These are phyloP conservation scores for Spinus pinus DNA, from an alignment of 2,797 vertebrate species.

Conservation along the genomic window DNA sequence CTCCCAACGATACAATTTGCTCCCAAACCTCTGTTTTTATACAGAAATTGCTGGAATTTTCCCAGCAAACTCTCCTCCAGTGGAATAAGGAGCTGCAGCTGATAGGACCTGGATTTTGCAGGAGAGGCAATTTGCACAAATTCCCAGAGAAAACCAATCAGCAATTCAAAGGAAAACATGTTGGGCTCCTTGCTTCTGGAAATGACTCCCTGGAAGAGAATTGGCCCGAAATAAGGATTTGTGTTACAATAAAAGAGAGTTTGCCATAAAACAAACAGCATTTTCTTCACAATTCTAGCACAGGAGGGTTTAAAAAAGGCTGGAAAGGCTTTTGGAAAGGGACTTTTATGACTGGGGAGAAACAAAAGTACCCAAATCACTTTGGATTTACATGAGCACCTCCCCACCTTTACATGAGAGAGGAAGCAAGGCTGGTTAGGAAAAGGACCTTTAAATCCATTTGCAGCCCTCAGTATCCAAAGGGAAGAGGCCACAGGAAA, in stretches of 20 bases:
- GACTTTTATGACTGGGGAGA: background rate
- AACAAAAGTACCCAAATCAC: background rate
- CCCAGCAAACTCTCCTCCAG: background rate
- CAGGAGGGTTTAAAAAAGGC: rapidly evolving
- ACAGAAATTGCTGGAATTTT: background rate
- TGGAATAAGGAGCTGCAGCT: background rate
- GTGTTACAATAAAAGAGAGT: background rate
- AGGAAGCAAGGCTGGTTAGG: background rate
- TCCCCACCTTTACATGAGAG: background rate
- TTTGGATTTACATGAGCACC: background rate
- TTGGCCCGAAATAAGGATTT: background rate
- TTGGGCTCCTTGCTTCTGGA: background rate
- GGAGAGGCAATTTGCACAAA: slow-evolving; percentile 7
- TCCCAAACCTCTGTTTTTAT: background rate
- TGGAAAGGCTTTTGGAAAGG: background rate
- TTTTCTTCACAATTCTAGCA: background rate
- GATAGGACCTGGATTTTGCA: background rate
- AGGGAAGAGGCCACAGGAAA: background rate
- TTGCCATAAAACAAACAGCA: background rate
- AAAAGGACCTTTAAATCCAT: background rate
- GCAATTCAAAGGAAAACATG: background rate
- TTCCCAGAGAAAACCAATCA: slow-evolving; percentile 1
- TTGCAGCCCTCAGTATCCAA: background rate
- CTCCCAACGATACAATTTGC: background rate
- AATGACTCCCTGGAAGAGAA: slow-evolving; percentile 6